Conservation (phyloP, 2,888 invertebrate species). For the Drosophila subquinaria region DNA sequence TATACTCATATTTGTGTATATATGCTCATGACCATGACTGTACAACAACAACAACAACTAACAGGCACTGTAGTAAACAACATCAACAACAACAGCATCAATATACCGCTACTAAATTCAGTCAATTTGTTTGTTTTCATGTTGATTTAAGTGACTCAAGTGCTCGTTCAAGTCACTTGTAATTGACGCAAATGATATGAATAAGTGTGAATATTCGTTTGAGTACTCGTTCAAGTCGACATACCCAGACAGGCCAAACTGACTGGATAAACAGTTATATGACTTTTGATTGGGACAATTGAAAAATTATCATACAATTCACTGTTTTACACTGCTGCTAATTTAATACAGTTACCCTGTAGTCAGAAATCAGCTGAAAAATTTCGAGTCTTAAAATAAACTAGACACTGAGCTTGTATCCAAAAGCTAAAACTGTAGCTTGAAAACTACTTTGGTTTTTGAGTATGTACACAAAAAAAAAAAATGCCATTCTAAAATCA, state of each 20-base stretch:
- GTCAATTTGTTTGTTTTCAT: conserved; percentile 55
- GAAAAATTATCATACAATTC: conserved; percentile 23
- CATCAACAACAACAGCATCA: conserved; percentile 13
- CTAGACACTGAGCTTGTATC: not conserved
- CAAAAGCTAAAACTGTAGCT: not conserved
- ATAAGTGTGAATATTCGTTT: conserved; percentile 32
- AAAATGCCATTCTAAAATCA: too few species aligned
- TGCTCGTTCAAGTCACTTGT: conserved; percentile 51
- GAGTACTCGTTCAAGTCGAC: conserved; percentile 6
- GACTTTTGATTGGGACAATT: conserved; percentile 29
- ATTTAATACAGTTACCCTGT: conserved; percentile 1
- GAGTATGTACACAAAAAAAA: too few species aligned
- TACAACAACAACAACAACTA: conserved; percentile 16
- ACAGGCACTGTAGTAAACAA: conserved; percentile 17
- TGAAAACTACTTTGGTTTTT: too few species aligned
- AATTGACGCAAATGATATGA: conserved; percentile 62
- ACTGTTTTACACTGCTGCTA: not conserved
- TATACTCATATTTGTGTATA: conserved; percentile 1
- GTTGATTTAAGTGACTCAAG: conserved; percentile 64
- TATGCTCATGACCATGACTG: conserved; percentile 22
- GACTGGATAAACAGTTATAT: not conserved
- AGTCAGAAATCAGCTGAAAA: not conserved
- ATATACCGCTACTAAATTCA: conserved; percentile 31
- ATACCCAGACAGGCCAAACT: not conserved
- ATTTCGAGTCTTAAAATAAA: not conserved